Base-by-base conservation (phyloP, 2,113 vertebrate genomes). In the Neodontobutis hainanensis region DNA sequence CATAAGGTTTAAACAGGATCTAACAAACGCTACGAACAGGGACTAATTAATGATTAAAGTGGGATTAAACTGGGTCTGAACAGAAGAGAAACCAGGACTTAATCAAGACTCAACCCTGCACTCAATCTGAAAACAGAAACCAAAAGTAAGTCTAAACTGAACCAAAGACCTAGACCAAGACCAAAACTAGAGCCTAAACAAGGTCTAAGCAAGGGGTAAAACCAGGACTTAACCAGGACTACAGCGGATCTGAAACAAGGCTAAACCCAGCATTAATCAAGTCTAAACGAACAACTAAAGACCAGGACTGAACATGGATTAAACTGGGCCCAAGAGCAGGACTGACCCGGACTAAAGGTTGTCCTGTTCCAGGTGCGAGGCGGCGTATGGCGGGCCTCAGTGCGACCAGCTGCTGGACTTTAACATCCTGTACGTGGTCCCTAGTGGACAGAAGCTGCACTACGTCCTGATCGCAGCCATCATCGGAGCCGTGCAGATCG, bases 381-480 rank as follows among this genome's bases (percentile, higher is more conserved):
- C 96, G 58, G 96, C 95, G 60, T 99, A 98, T 64, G 96, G 95
- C 32, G 97, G 97, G 16, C 89, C 94, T 72, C 96, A 95, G 90
- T 99, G 97, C 85, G 96, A 99, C 77, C 96, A 98, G 90, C 95
- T 94, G 8, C 69, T 91, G 82, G 97, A 99, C 90, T 98, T 98
- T 75, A 99, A 97, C 92, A 95, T 99, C 88, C 93, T 99, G 72
- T 99, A 99, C 73, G 97, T 99, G 77, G 97, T 99, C 53, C 97
- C 97, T 47, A 99, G 97, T 36, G 95, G 97, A 42, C 96, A 99
- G 90, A 99, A 99, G 89, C 95, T 99, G 70, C 98, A 97, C 5
- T 98, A 99, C 66, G 95, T 99, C 81, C 97, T 99, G 62, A 99
- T 99, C 74, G 97, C 97, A 76, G 96, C 97, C 83, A 96, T 99